phyloP scores from a whole-genome alignment of 2,113 vertebrate genomes.

The Leuciscus idus region DNA sequence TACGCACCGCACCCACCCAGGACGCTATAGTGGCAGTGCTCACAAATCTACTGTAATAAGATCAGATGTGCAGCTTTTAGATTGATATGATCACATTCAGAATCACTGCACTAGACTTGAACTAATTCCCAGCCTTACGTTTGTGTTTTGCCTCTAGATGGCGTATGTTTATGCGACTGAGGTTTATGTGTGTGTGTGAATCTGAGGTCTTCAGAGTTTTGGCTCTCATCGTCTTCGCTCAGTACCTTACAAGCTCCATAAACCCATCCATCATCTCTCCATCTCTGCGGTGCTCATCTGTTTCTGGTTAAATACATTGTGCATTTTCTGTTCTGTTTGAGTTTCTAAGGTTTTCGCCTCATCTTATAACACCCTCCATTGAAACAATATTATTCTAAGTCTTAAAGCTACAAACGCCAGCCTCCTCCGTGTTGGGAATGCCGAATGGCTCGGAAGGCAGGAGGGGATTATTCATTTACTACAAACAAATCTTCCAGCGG shows the following conservation, averaged over 20 bases:
- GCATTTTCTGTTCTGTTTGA: slow-evolving; percentile 40
- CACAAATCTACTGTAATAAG: slow-evolving; percentile 32
- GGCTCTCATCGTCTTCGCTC: slow-evolving; percentile 4
- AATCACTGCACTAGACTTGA: neutral
- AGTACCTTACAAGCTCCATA: neutral
- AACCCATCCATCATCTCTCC: slow-evolving; percentile 23
- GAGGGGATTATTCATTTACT: neutral
- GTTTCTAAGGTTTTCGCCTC: slow-evolving; percentile 24
- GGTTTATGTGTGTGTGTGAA: neutral
- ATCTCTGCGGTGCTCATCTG: slow-evolving; percentile 56
- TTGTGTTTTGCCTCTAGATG: slow-evolving; percentile 40
- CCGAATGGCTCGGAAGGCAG: neutral
- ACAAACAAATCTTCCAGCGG: neutral
- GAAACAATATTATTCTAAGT: slow-evolving; percentile 51
- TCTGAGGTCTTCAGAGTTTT: slow-evolving; percentile 7
- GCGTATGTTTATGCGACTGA: neutral
- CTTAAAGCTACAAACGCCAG: slow-evolving; percentile 35
- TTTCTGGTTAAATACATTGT: slow-evolving; percentile 58
- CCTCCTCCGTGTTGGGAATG: slow-evolving; percentile 21
- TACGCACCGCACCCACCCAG: slow-evolving; percentile 38
- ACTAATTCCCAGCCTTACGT: neutral
- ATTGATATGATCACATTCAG: neutral
- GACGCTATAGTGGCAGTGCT: neutral
- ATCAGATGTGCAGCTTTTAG: slow-evolving; percentile 16
- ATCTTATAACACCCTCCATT: neutral